Base-by-base conservation (phyloP, 2,113 vertebrate genomes). In the Xenus cinereus region DNA sequence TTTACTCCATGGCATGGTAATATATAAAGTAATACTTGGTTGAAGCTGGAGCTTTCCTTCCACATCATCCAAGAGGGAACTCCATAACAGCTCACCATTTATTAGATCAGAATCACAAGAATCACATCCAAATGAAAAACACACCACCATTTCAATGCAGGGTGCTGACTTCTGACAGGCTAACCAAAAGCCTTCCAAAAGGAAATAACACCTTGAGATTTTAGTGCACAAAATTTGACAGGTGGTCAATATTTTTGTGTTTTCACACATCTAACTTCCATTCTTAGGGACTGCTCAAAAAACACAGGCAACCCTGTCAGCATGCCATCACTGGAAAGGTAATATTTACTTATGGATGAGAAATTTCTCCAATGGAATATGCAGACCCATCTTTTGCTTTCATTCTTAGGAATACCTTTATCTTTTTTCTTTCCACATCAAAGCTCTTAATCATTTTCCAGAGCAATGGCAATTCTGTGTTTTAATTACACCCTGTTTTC, bases 401-500 rank as follows among this genome's bases (percentile, higher is more conserved):
- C 37, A 59, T 68, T 64, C 15, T 74, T 64, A 84, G 45, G 37
- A 93, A 90, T 75, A 39, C 6, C 18, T 86, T 89, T 73, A 53
- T n/a, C 45, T 75, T 87, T 82, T 21, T n/a, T 71, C 62, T 79
- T 91, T 87, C 46, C 20, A 69, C 45, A 77, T 33, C 66, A 63
- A 64, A 84, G 20, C 18, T 82, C 54, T 94, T 87, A 77, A 79
- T 76, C 20, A 57, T 73, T 89, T 82, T 14, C 5, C 3, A 6
- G 28, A 87, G 53, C 14, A 84, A 76, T 14, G 78, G 72, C 60
- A 94, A 74, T 93, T 92, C 30, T 64, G 14, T 37, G 41, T 68
- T 95, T 95, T 96, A 96, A 95, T 90, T 90, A 77, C 43, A 56
- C 3, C 3, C 8, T 68, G 21, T 79, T 90, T 94, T 85, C 62